Evolutionary conservation across 2,797 vertebrate species (phyloP), one percentile per base, ranked within the genome.

Genomic region (Microctenopoma steveboyesi): DNA sequence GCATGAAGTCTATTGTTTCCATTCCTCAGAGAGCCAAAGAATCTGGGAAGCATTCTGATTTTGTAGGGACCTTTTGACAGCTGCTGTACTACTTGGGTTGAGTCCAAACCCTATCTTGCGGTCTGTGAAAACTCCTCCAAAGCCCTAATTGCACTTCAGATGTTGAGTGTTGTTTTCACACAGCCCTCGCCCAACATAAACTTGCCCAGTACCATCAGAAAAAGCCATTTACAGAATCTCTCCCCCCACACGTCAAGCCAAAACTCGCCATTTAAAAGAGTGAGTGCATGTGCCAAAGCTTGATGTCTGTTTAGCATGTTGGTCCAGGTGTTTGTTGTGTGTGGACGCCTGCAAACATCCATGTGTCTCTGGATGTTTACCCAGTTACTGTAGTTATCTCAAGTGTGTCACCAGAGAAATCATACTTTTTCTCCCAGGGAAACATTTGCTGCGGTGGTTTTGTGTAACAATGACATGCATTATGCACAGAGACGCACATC

Each of bases 11-110:
- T 82, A 66, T 87, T 87, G 83, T 87, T 92, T 85, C 89, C 84
- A 85, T 91, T 93, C 89, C 87, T 81, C 75, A 72, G 77, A 85
- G 80, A 86, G 72, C 73, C 79, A 65, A 64, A 77, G 72, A 86
- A 86, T 84, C 82, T 86, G 87, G 86, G 84, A 91, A 90, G 81
- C 69, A 76, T 89, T 84, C 56, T 25, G 73, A 81, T 77, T 82
- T 91, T 85, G 86, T 81, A 86, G 67, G 74, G 83, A 87, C 82
- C 88, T 53, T 71, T 85, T 82, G 86, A 91, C 93, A 94, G 93
- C 93, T 94, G 92, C 86, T 88, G 65, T 66, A 81, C 80, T 52
- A 77, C 71, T 90, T 87, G 81, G 78, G 79, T 51, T 62, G 63
- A 78, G 61, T 85, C 83, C 89, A 91, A 78, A 58, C 64, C 49